Evolutionary conservation across 2,888 invertebrate species (phyloP).

Genomic region (Drosophila yooni): DNA sequence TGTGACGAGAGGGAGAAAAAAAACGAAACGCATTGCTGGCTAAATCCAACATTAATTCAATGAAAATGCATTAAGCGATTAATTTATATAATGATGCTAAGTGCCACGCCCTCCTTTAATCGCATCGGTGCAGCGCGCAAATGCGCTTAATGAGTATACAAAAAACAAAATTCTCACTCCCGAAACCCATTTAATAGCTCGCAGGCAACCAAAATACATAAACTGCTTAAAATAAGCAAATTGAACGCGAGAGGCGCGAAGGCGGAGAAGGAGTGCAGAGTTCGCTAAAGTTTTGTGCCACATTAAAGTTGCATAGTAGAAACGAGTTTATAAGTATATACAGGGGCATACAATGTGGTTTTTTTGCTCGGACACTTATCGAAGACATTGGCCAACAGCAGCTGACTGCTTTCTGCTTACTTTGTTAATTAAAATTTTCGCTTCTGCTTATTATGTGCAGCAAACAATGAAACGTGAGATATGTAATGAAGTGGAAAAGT

Average conservation of each 20-base stretch:
- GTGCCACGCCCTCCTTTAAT: slow-evolving; percentile 45
- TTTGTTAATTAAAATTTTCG: slow-evolving; percentile 73
- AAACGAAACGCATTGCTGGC: slow-evolving; percentile 25
- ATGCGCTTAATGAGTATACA: slow-evolving; percentile 69
- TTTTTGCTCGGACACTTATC: slow-evolving; percentile 53
- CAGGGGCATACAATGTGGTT: slow-evolving; percentile 1
- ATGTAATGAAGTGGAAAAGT: slow-evolving; percentile 63
- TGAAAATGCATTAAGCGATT: slow-evolving; percentile 64
- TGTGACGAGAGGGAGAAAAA: background rate
- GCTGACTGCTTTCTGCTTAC: slow-evolving; percentile 54
- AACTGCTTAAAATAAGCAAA: slow-evolving; percentile 53
- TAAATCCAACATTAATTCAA: slow-evolving; percentile 71
- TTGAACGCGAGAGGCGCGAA: slow-evolving; percentile 2
- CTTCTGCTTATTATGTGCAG: slow-evolving; percentile 53
- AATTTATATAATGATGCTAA: slow-evolving; percentile 56
- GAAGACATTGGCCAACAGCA: slow-evolving; percentile 52
- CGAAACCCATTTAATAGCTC: slow-evolving; percentile 13
- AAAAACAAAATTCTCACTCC: slow-evolving; percentile 22
- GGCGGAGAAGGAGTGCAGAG: background rate
- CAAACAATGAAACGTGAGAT: slow-evolving; percentile 67
- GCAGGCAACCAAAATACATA: slow-evolving; percentile 27
- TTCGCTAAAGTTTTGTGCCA: slow-evolving; percentile 19
- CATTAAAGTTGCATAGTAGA: slow-evolving; percentile 12
- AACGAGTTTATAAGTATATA: slow-evolving; percentile 14
- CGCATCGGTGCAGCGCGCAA: slow-evolving; percentile 50